A percentile compares a stretch with the other conserved stretches of the same genome.
phyloP scores from a whole-genome alignment of 2,888 invertebrate genomes.

The Eudemis profundana region DNA sequence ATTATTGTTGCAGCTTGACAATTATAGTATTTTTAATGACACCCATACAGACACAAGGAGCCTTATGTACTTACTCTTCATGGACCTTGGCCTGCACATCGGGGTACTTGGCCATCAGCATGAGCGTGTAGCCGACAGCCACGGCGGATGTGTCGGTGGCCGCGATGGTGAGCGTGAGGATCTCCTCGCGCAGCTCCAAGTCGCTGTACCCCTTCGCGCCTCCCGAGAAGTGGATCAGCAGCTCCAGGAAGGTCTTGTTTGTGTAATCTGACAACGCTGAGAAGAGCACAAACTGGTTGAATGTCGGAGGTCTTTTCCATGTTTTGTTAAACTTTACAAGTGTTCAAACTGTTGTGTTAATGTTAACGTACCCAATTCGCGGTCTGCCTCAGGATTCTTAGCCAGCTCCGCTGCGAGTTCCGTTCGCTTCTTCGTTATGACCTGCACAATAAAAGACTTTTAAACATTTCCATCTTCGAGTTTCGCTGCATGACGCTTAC shows the following conservation, averaged over 20 bases:
- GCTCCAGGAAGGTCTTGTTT: slow-evolving; percentile 82
- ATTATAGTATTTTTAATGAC: no score
- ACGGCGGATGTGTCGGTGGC: slow-evolving; percentile 83
- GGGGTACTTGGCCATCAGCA: slow-evolving; percentile 76
- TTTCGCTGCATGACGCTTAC: background rate
- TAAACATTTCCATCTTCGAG: background rate
- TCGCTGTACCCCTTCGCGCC: slow-evolving; percentile 80
- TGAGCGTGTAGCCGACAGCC: slow-evolving; percentile 72
- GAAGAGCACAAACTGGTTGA: slow-evolving; percentile 35
- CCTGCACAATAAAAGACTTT: slow-evolving; percentile 51
- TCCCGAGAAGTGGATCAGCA: slow-evolving; percentile 81
- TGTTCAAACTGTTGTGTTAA: background rate
- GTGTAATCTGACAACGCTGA: slow-evolving; percentile 67
- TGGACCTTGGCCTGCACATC: slow-evolving; percentile 76
- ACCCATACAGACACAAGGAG: no score
- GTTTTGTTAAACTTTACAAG: background rate
- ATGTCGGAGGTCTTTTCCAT: no score
- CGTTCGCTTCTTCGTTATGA: slow-evolving; percentile 64
- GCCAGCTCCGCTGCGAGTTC: slow-evolving; percentile 59
- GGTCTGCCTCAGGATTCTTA: slow-evolving; percentile 59
- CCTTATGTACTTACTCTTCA: slow-evolving; percentile 68
- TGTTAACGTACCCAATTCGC: slow-evolving; percentile 62
- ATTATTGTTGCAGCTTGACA: no score
- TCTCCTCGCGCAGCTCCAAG: slow-evolving; percentile 84
- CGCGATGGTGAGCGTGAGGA: slow-evolving; percentile 84